Conservation (phyloP, 2,113 vertebrate species). For the Irena cyanogastra region DNA sequence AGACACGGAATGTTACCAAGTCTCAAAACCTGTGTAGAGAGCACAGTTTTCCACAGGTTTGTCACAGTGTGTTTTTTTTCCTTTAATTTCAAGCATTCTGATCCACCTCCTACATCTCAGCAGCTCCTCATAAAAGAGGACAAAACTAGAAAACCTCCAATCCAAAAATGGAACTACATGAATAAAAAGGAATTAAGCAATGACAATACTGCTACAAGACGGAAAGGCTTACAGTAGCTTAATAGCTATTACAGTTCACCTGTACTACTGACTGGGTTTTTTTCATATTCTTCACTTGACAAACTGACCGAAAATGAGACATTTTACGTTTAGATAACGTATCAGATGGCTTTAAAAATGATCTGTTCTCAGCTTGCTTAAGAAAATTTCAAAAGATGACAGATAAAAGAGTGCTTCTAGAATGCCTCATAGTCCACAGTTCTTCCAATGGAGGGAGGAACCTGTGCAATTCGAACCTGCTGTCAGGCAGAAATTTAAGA, state of each 20-base stretch:
- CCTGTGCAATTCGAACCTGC: not conserved
- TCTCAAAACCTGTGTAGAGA: not conserved
- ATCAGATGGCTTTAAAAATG: not conserved
- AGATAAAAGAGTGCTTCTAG: not conserved
- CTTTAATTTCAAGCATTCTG: not conserved
- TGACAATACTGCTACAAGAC: not conserved
- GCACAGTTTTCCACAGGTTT: not conserved
- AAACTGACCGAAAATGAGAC: not conserved
- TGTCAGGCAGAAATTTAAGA: not conserved
- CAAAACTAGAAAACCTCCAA: not conserved
- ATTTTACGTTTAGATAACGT: rapidly evolving
- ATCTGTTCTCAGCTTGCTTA: not conserved
- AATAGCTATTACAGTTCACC: not conserved
- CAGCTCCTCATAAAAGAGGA: not conserved
- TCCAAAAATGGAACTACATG: not conserved
- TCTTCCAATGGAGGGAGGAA: not conserved
- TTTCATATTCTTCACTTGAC: not conserved
- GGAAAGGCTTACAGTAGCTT: not conserved
- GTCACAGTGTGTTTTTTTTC: not conserved
- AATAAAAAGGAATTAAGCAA: not conserved
- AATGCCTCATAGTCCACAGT: not conserved
- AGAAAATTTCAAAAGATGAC: not conserved
- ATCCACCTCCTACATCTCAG: not conserved
- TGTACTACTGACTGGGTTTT: not conserved
- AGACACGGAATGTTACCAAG: not conserved